phyloP scores from a whole-genome alignment of 2,113 vertebrate species.

The Scatophagus argus region DNA sequence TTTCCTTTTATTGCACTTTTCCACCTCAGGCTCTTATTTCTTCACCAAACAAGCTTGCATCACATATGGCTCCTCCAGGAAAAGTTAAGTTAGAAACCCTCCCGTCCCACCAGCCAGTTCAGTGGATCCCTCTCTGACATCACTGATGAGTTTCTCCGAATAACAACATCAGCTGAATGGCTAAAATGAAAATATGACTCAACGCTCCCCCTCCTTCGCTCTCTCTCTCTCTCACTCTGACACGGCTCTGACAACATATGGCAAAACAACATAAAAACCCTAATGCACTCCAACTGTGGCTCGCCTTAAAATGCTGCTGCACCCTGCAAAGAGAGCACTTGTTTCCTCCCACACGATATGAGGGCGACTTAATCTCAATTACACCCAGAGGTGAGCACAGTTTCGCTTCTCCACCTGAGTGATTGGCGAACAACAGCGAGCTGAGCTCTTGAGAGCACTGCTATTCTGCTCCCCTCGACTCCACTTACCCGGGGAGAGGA shows the following conservation, averaged over 20 bases:
- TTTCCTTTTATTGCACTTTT: not conserved
- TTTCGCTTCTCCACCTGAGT: constrained; percentile 56
- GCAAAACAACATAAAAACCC: constrained; percentile 66
- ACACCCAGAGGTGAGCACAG: constrained; percentile 63
- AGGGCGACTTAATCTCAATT: constrained; percentile 65
- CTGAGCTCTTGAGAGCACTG: constrained; percentile 21
- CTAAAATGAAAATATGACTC: constrained; percentile 66
- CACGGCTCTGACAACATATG: constrained; percentile 65
- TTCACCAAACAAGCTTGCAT: not conserved
- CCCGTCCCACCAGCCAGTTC: not conserved
- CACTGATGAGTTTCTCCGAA: constrained; percentile 42
- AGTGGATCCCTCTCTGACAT: constrained; percentile 49
- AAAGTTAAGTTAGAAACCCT: constrained; percentile 1
- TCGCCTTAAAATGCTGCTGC: constrained; percentile 61
- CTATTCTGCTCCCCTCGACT: constrained; percentile 35
- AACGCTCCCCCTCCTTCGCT: constrained; percentile 25
- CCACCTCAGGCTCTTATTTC: not conserved
- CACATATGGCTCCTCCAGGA: not conserved
- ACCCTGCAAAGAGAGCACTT: constrained; percentile 46
- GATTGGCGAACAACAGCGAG: constrained; percentile 40
- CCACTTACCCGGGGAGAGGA: constrained; percentile 32
- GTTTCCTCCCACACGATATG: constrained; percentile 61
- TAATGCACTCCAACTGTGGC: constrained; percentile 60
- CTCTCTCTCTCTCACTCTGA: constrained; percentile 39
- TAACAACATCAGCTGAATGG: constrained; percentile 50